A percentile compares a stretch with the other conserved stretches of the same genome.
These are phyloP conservation scores for Brachyopa scutellaris DNA, from an alignment of 2,888 invertebrate genomes.

Conservation along the genomic window DNA sequence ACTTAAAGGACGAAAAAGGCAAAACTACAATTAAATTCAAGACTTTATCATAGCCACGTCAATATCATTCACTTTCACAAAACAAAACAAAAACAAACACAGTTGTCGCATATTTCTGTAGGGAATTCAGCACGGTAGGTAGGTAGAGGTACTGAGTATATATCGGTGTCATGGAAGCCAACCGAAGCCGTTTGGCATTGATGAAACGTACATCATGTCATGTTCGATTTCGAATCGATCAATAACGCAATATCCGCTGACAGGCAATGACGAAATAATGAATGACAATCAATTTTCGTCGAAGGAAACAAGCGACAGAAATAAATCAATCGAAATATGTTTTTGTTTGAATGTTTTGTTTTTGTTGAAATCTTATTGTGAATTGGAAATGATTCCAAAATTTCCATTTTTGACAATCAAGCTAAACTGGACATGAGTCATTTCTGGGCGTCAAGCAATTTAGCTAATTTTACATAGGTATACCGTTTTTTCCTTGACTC, in stretches of 20 bases:
- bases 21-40: no score
- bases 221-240: conserved; percentile 55
- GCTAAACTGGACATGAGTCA: no score
- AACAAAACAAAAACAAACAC: conserved; percentile 1
- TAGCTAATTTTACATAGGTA: no score
- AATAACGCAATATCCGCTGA: conserved; percentile 48
- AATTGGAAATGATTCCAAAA: conserved; percentile 19
- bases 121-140: not conserved
- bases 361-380: conserved; percentile 9
- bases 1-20: no score
- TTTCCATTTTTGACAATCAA: no score
- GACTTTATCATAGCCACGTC: conserved; percentile 23
- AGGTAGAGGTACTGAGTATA: not conserved
- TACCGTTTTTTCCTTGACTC: no score
- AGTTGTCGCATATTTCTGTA: not conserved
- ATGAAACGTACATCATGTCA: conserved; percentile 55
- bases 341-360: conserved; percentile 33
- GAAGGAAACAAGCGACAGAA: conserved; percentile 5
- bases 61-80: conserved; percentile 1
- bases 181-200: conserved; percentile 33
- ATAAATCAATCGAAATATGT: conserved; percentile 41
- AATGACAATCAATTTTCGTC: conserved; percentile 53
- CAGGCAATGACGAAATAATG: conserved; percentile 54
- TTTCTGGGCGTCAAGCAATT: no score
- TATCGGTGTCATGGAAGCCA: not conserved